These are phyloP conservation scores for Lamellibrachia columna DNA, from an alignment of 2,888 invertebrate species.

Conservation along the genomic window DNA sequence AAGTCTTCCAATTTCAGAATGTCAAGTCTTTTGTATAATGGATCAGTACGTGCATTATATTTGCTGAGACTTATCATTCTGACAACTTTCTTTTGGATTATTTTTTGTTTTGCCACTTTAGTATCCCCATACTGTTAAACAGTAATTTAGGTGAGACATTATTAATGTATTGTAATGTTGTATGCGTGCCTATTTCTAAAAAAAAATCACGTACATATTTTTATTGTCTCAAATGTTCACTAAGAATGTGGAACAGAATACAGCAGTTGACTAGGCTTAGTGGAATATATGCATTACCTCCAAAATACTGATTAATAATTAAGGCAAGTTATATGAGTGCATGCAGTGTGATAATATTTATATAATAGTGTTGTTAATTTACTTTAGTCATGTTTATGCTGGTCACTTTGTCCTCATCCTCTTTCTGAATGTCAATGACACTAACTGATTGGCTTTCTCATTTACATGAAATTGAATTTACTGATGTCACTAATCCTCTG, in stretches of 20 bases:
- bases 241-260: not conserved
- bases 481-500: not conserved
- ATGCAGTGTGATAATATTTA: not conserved
- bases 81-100: too few relatives aligned
- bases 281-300: not conserved
- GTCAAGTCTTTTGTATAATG: too few relatives aligned
- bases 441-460: not conserved
- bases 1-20: too few relatives aligned
- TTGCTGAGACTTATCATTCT: too few relatives aligned
- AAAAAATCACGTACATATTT: too few relatives aligned
- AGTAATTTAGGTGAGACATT: too few relatives aligned
- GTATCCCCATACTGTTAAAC: too few relatives aligned
- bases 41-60: too few relatives aligned
- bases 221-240: not conserved
- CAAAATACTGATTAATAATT: not conserved
- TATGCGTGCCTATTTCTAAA: too few relatives aligned
- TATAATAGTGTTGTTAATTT: not conserved
- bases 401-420: not conserved
- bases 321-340: not conserved
- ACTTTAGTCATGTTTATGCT: not conserved
- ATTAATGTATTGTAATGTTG: too few relatives aligned
- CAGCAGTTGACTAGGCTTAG: not conserved
- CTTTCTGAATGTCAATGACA: not conserved
- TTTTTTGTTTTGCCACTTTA: too few relatives aligned
- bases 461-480: conserved; percentile 16